A percentile compares a stretch with the other conserved stretches of the same genome.
Evolutionary conservation across 2,888 invertebrate species (phyloP).

Genomic region (Laothoe populi): DNA sequence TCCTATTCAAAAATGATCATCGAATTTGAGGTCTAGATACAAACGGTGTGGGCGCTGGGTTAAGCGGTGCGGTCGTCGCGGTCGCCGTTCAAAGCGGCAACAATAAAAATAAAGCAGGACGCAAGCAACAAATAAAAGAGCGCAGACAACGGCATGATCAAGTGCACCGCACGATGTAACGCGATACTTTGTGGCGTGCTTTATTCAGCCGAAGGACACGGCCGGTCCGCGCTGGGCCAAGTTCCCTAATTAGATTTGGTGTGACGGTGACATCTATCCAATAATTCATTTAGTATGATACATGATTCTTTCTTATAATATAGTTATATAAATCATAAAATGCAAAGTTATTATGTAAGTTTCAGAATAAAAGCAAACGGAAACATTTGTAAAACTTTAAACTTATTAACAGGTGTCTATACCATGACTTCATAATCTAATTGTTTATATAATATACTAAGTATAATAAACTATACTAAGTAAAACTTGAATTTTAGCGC

Average conservation of each 20-base stretch:
- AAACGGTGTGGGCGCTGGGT: slow-evolving; percentile 55
- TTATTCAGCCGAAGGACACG: slow-evolving; percentile 49
- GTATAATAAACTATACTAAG: too few species aligned
- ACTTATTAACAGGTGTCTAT: too few species aligned
- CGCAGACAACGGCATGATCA: slow-evolving; percentile 77
- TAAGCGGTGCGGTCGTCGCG: slow-evolving; percentile 75
- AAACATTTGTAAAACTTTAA: too few species aligned
- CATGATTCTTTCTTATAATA: not conserved
- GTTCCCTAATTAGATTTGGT: slow-evolving; percentile 67
- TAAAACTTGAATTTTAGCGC: too few species aligned
- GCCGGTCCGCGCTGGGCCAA: slow-evolving; percentile 37
- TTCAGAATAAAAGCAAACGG: too few species aligned
- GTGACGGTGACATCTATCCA: slow-evolving; percentile 46
- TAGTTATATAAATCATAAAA: not conserved
- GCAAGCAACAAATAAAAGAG: slow-evolving; percentile 71
- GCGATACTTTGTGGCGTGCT: slow-evolving; percentile 71
- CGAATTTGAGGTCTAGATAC: slow-evolving; percentile 23
- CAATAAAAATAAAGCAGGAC: slow-evolving; percentile 62
- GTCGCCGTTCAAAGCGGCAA: slow-evolving; percentile 66
- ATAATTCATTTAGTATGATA: slow-evolving; percentile 10
- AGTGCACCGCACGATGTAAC: slow-evolving; percentile 78
- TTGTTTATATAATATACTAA: too few species aligned
- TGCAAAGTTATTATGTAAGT: too few species aligned
- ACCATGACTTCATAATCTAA: too few species aligned
- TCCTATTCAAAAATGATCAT: slow-evolving; percentile 8